These are phyloP conservation scores for Drosophila kuntzei DNA, from an alignment of 2,888 invertebrate genomes.

Conservation along the genomic window DNA sequence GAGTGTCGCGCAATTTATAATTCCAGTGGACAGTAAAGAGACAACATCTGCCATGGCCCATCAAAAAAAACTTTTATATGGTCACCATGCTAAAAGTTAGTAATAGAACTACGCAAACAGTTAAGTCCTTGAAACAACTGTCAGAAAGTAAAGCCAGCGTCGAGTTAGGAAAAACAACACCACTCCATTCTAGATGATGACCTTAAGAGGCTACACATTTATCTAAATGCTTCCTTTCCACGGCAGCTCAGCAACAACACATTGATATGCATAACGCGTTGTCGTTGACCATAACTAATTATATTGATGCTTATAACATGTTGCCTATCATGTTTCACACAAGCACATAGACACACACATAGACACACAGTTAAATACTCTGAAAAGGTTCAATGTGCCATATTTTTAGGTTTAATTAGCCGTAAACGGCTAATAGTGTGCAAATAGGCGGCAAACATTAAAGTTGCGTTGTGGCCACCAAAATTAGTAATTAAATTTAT, in stretches of 20 bases:
- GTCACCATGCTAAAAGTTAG: slow-evolving; percentile 4
- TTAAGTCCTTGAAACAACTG: slow-evolving; percentile 8
- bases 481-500: slow-evolving; percentile 17
- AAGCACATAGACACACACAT: background rate
- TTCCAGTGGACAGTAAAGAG: background rate
- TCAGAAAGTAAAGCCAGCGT: background rate
- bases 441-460: slow-evolving; percentile 10
- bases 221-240: background rate
- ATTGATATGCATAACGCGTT: slow-evolving; percentile 25
- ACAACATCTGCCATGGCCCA: slow-evolving; percentile 2
- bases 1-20: background rate
- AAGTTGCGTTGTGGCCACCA: background rate
- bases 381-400: background rate
- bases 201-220: slow-evolving; percentile 10
- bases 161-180: background rate
- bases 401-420: slow-evolving; percentile 26
- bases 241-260: background rate
- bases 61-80: slow-evolving; percentile 7
- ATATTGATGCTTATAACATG: slow-evolving; percentile 9
- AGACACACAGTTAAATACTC: background rate
- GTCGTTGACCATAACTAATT: slow-evolving; percentile 26
- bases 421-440: slow-evolving; percentile 17
- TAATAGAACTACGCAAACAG: slow-evolving; percentile 24
- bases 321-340: slow-evolving; percentile 9
- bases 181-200: background rate